phyloP scores from a whole-genome alignment of 2,113 vertebrate genomes.

The Tichodroma muraria region DNA sequence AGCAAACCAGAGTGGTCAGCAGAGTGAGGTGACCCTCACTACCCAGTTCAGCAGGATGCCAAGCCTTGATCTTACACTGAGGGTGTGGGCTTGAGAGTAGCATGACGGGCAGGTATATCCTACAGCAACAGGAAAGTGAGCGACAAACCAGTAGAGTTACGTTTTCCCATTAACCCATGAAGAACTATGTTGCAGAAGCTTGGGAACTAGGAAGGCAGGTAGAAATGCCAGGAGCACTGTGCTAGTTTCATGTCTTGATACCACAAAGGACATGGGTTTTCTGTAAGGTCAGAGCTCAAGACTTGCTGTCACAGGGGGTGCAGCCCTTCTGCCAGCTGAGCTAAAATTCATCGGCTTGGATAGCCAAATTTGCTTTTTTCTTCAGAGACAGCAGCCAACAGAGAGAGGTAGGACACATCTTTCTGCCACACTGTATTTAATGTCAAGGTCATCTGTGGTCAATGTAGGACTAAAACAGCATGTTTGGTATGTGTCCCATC shows the following conservation, averaged over 20 bases:
- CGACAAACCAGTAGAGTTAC: background rate
- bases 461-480: background rate
- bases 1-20: background rate
- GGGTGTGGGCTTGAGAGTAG: background rate
- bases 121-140: background rate
- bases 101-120: background rate
- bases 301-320: background rate
- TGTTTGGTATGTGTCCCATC: background rate
- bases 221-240: background rate
- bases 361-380: background rate
- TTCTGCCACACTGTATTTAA: background rate
- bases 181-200: background rate
- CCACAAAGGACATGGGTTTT: background rate
- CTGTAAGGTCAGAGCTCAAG: background rate
- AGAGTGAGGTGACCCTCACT: background rate
- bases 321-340: background rate
- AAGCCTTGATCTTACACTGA: background rate
- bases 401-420: background rate
- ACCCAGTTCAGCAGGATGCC: background rate
- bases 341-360: background rate
- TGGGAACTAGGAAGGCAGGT: background rate
- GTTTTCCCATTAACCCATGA: background rate
- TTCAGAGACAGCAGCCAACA: background rate
- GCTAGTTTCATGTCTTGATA: background rate
- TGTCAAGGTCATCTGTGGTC: background rate